Conservation (phyloP, 1,140 invertebrate genomes). For the Dolichoris vasculosae region DNA sequence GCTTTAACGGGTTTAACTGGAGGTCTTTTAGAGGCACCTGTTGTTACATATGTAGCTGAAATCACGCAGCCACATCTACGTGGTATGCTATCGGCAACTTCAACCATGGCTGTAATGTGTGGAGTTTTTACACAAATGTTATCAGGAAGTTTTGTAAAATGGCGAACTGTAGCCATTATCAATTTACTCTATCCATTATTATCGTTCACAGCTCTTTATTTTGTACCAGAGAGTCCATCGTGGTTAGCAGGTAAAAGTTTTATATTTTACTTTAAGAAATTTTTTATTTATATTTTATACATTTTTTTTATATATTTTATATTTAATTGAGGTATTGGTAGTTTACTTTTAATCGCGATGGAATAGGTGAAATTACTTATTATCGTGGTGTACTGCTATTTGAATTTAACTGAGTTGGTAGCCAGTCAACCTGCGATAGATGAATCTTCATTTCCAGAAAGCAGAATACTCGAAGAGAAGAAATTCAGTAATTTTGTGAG, state of each 20-base stretch:
- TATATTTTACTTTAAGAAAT: too few relatives aligned
- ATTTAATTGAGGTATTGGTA: too few relatives aligned
- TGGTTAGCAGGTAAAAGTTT: conserved; percentile 78
- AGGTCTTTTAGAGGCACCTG: conserved; percentile 85
- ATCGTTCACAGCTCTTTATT: conserved; percentile 78
- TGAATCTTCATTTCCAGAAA: too few relatives aligned
- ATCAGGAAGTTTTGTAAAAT: conserved; percentile 80
- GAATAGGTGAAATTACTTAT: too few relatives aligned
- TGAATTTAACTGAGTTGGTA: too few relatives aligned
- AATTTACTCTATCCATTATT: conserved; percentile 80
- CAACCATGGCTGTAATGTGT: conserved; percentile 82
- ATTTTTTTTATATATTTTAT: too few relatives aligned
- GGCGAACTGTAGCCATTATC: conserved; percentile 81
- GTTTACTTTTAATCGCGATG: too few relatives aligned
- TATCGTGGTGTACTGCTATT: too few relatives aligned
- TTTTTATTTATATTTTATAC: too few relatives aligned
- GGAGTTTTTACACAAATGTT: conserved; percentile 84
- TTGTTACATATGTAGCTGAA: conserved; percentile 87
- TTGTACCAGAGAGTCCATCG: conserved; percentile 86
- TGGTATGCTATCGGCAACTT: conserved; percentile 83
- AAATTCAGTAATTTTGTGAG: too few relatives aligned
- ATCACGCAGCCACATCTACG: conserved; percentile 85
- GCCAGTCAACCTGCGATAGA: too few relatives aligned
- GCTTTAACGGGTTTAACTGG: conserved; percentile 82
- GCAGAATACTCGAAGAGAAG: too few relatives aligned